Evolutionary conservation across 2,797 vertebrate species (phyloP).

Genomic region (Eremophila alpestris): DNA sequence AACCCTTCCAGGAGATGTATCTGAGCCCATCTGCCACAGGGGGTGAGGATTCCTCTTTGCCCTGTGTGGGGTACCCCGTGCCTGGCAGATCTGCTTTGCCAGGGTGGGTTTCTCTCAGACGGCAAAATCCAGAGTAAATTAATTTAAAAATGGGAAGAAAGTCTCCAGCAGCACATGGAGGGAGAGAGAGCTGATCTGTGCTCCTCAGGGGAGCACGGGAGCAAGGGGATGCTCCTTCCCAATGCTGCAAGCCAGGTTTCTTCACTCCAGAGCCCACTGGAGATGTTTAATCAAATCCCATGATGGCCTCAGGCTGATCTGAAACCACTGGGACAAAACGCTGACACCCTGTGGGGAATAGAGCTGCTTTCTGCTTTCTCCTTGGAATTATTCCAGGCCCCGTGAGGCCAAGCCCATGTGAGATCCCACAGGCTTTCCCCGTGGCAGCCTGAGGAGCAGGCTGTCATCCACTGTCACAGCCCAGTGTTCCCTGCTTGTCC

Average conservation of each 20-base stretch:
- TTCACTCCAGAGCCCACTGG: not conserved
- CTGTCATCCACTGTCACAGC: not conserved
- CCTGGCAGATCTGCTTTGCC: not conserved
- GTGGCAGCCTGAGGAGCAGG: not conserved
- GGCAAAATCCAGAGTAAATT: not conserved
- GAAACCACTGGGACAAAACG: accelerated
- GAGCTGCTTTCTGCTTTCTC: not conserved
- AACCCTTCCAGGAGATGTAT: not conserved
- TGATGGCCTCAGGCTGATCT: not conserved
- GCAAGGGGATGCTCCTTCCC: not conserved
- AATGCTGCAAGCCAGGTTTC: not conserved
- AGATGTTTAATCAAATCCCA: not conserved
- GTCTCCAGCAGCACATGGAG: not conserved
- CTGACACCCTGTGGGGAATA: accelerated
- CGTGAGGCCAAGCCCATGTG: not conserved
- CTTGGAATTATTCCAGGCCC: not conserved
- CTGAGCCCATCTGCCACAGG: not conserved
- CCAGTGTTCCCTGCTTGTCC: not conserved
- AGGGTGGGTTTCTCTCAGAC: not conserved
- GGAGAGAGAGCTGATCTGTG: not conserved
- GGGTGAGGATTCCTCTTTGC: not conserved
- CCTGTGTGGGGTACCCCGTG: accelerated
- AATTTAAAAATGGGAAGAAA: not conserved
- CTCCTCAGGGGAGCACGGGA: not conserved
- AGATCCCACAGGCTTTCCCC: not conserved